Evolutionary conservation across 2,797 vertebrate species (phyloP).

Genomic region (Crenichthys baileyi): DNA sequence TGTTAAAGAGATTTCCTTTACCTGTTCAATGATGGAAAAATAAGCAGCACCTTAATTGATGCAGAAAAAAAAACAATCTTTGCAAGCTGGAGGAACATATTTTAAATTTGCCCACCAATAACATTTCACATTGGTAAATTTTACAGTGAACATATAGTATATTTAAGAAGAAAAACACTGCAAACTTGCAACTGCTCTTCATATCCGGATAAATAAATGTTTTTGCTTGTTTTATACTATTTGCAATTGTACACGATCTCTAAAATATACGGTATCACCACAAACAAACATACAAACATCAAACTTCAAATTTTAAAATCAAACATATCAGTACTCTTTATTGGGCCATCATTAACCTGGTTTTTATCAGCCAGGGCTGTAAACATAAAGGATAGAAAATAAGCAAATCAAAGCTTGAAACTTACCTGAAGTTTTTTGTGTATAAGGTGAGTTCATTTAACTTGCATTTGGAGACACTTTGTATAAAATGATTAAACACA

Average conservation of each 20-base stretch:
- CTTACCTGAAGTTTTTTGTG: too few species aligned
- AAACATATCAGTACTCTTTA: too few species aligned
- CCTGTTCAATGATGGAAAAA: too few species aligned
- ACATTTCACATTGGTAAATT: neutral
- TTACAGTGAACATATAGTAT: neutral
- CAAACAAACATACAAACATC: neutral
- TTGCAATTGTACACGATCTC: neutral
- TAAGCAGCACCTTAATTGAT: too few species aligned
- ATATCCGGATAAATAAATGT: neutral
- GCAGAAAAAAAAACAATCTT: neutral
- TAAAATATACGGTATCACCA: neutral
- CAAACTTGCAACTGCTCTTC: neutral
- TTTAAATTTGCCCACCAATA: neutral
- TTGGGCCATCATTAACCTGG: neutral
- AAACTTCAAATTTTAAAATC: neutral
- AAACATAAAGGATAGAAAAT: neutral
- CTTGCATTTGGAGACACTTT: neutral
- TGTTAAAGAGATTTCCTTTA: too few species aligned
- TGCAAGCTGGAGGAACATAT: neutral
- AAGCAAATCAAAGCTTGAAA: neutral
- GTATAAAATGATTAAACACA: neutral
- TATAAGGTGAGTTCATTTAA: neutral
- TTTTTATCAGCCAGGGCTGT: too few species aligned
- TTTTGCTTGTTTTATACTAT: neutral
- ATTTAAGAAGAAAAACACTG: neutral